Conservation (phyloP, 2,113 vertebrate genomes). For the Pluvialis apricaria region DNA sequence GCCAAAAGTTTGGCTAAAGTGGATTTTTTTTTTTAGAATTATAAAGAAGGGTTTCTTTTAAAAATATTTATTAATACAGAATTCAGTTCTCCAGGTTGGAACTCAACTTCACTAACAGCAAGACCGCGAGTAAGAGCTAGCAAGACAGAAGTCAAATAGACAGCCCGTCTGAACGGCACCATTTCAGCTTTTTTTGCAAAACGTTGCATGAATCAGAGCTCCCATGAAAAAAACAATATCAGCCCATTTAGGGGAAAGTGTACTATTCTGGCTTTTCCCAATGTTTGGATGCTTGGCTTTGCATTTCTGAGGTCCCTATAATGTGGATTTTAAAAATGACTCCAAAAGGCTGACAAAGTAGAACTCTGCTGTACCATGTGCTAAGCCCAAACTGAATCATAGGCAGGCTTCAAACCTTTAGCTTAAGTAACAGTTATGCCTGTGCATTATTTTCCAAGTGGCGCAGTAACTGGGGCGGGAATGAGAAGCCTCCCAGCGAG, state of each 20-base stretch:
- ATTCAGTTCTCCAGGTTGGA: neutral
- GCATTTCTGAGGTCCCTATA: neutral
- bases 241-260: neutral
- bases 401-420: neutral
- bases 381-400: neutral
- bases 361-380: neutral
- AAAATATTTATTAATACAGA: neutral
- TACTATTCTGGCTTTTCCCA: neutral
- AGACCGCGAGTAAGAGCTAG: neutral
- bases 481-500: fast-evolving
- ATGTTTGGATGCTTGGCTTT: neutral
- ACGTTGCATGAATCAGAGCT: neutral
- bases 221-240: neutral
- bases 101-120: neutral
- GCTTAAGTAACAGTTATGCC: no score
- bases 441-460: neutral
- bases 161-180: fast-evolving
- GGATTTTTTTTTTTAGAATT: neutral
- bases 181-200: neutral
- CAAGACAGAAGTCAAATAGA: neutral
- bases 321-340: neutral
- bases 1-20: neutral
- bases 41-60: neutral
- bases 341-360: neutral
- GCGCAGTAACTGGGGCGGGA: neutral